Percentiles rank a stretch among this genome's conserved stretches.
These are phyloP conservation scores for Morone chrysops DNA, from an alignment of 2,113 vertebrate species.

Conservation along the genomic window DNA sequence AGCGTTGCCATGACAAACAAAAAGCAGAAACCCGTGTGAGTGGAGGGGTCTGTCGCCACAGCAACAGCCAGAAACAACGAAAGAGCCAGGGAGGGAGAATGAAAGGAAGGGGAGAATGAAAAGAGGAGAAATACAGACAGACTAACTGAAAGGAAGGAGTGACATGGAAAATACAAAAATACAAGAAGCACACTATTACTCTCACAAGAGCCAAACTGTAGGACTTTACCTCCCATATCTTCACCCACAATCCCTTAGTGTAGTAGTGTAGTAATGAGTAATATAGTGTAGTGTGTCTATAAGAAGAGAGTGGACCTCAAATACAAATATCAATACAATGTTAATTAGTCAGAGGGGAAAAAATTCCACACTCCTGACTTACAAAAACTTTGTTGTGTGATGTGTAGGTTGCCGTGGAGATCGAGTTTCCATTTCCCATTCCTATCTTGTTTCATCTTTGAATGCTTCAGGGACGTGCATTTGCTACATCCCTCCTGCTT, in stretches of 20 bases:
- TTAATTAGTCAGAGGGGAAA: neutral
- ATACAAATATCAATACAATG: neutral
- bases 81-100: slow-evolving; percentile 30
- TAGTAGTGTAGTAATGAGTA: neutral
- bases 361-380: slow-evolving; percentile 24
- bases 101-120: slow-evolving; percentile 7
- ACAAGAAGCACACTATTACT: slow-evolving; percentile 33
- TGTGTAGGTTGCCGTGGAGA: slow-evolving; percentile 29
- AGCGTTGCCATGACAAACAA: slow-evolving; percentile 83
- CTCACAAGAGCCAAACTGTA: slow-evolving; percentile 44
- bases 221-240: neutral
- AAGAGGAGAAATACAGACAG: slow-evolving; percentile 11
- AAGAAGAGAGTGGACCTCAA: neutral
- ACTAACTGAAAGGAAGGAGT: slow-evolving; percentile 28
- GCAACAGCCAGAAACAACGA: slow-evolving; percentile 77
- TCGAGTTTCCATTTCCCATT: slow-evolving; percentile 19
- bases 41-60: slow-evolving; percentile 59
- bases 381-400: slow-evolving; percentile 34
- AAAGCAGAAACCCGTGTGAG: slow-evolving; percentile 57
- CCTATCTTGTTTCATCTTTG: slow-evolving; percentile 27
- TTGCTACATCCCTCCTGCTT: slow-evolving; percentile 16
- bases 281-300: neutral
- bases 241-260: neutral
- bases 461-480: slow-evolving; percentile 24
- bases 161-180: slow-evolving; percentile 25